Conservation (phyloP, 2,888 invertebrate genomes). For the Opisthograptis luteolata region DNA sequence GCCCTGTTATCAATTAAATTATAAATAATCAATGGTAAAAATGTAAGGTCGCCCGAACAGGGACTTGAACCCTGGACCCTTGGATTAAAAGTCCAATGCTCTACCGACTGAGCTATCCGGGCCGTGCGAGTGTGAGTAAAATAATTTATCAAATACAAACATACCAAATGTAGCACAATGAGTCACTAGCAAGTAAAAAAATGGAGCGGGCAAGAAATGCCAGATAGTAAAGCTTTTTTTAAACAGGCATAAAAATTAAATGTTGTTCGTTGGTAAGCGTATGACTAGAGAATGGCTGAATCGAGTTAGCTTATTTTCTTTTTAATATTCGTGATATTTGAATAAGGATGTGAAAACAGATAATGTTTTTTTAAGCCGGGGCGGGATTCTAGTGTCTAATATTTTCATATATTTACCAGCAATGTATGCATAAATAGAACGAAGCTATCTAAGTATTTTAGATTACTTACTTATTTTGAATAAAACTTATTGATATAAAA, state of each 20-base stretch:
- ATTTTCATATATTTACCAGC: no score
- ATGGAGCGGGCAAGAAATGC: background rate
- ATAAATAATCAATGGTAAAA: slow-evolving; percentile 1
- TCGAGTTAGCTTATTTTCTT: no score
- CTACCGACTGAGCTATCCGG: slow-evolving; percentile 91
- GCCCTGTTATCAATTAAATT: no score
- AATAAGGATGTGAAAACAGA: no score
- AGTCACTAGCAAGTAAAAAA: slow-evolving; percentile 13
- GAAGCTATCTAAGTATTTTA: background rate
- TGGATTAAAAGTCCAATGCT: slow-evolving; percentile 91
- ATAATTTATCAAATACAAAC: slow-evolving; percentile 11
- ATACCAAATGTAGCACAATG: slow-evolving; percentile 7
- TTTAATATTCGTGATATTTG: no score
- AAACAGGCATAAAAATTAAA: background rate
- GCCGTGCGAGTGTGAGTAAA: slow-evolving; percentile 49
- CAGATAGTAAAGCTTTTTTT: no score
- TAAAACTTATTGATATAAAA: no score
- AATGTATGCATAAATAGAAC: no score
- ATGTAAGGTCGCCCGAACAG: slow-evolving; percentile 85
- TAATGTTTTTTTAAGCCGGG: no score
- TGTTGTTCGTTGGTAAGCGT: background rate
- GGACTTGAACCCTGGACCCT: slow-evolving; percentile 92
- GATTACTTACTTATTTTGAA: background rate
- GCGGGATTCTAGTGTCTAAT: no score
- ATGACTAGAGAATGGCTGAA: no score